Percentiles rank a stretch among this genome's conserved stretches.
phyloP scores from a whole-genome alignment of 2,113 vertebrate genomes.

The Pogona vitticeps region DNA sequence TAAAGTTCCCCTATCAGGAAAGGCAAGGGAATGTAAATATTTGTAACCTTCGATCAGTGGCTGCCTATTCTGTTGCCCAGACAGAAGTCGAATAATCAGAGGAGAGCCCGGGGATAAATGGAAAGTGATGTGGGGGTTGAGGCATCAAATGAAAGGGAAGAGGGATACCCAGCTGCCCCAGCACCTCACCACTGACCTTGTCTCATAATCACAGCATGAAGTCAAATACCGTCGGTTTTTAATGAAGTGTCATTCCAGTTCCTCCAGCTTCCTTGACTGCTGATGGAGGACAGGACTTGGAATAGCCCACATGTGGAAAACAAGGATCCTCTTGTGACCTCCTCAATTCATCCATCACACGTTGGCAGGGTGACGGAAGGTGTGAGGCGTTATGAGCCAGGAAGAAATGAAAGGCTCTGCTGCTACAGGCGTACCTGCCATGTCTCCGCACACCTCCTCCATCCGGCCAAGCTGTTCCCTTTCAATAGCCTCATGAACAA shows the following conservation, averaged over 20 bases:
- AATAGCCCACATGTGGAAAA: constrained; percentile 40
- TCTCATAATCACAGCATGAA: neutral
- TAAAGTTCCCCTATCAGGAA: constrained; percentile 62
- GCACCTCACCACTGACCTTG: neutral
- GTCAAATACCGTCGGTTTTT: constrained; percentile 45
- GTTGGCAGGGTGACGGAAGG: constrained; percentile 53
- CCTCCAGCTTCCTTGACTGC: constrained; percentile 54
- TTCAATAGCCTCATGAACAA: accelerated
- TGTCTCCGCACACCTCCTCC: neutral
- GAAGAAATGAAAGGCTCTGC: neutral
- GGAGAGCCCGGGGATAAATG: neutral
- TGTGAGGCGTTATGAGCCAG: constrained; percentile 65
- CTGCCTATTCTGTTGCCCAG: constrained; percentile 64
- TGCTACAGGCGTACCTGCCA: neutral
- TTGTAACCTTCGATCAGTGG: constrained; percentile 64
- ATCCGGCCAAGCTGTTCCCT: neutral
- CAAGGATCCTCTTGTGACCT: constrained; percentile 57
- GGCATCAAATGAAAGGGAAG: neutral
- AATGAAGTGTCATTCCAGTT: constrained; percentile 43
- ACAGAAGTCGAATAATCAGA: neutral
- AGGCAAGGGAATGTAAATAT: constrained; percentile 70
- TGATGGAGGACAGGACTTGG: constrained; percentile 37
- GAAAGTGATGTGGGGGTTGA: neutral
- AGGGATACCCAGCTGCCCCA: neutral
- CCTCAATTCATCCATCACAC: constrained; percentile 30